Evolutionary conservation across 2,113 vertebrate species (phyloP).

Genomic region (Empidonax alnorum): DNA sequence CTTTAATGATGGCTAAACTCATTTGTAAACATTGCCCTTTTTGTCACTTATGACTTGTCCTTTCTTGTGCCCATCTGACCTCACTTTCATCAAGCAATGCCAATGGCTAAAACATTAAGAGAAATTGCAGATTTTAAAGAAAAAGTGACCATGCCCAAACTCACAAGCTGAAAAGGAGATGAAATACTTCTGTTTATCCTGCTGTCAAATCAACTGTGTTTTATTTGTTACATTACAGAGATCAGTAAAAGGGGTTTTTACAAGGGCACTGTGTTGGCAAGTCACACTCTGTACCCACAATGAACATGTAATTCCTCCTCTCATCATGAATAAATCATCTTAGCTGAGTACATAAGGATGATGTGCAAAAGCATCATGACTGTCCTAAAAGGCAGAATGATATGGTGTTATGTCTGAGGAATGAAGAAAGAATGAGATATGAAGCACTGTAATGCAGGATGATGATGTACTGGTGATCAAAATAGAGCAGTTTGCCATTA

Average conservation of each 20-base stretch:
- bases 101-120: neutral
- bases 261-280: neutral
- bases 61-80: neutral
- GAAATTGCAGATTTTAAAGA: neutral
- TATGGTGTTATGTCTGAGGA: neutral
- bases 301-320: neutral
- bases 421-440: neutral
- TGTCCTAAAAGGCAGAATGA: neutral
- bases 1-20: neutral
- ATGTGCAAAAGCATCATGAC: neutral
- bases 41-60: neutral
- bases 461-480: neutral
- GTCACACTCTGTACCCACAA: neutral
- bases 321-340: neutral
- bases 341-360: neutral
- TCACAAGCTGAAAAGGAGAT: neutral
- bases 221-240: neutral
- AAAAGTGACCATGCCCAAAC: neutral
- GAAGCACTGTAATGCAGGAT: neutral
- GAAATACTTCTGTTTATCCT: neutral
- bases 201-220: neutral
- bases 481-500: constrained; percentile 8
- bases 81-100: neutral
- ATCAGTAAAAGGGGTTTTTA: neutral
- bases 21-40: neutral